Base-by-base conservation (phyloP, 1,140 invertebrate species). In the Drosophila tani region DNA sequence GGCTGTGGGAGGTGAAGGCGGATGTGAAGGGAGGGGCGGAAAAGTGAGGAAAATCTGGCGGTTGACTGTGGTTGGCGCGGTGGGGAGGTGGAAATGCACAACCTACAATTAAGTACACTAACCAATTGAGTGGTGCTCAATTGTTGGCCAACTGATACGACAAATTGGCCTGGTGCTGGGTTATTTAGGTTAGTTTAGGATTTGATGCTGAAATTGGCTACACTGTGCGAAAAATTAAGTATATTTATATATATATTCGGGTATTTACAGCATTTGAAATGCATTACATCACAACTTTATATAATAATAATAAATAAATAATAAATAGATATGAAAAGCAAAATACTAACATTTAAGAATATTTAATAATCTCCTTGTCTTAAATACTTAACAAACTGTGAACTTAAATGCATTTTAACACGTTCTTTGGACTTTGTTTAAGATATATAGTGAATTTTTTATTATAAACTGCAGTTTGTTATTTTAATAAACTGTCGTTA, bases 111-210 rank as follows among this genome's bases (percentile, higher is more conserved):
- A 73, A 70, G 45, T 45, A 50, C 69, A 49, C 67, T 59, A 73
- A 73, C 69, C 69, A 71, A 73, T 73, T 51, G 67, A 73, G 67
- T 57, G 63, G 45, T 2, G 64, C 29, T 70, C 63, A 70, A 67
- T 41, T 71, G 68, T 65, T 38, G 38, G 43, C 62, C 41, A 69
- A 68, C 46, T 40, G 66, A 70, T 70, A 56, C n/a, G 45, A 27
- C 45, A 71, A 67, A 73, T 70, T 71, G 55, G 14, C 64, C 21
- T 32, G 55, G 19, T 11, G 32, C 55, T 41, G 9, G 21, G 29
- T 14, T 38, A n/a, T 29, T 19, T 55, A 29, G 67, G 29, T 69
- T 68, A 43, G 63, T 7, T 50, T 35, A 27, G 63, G 21, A 46
- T 70, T 67, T 51, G 19, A 5, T 35, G 49, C 49, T 17, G 5